Conservation (phyloP, 2,888 invertebrate species). For the Hirtodrosophila confusa region DNA sequence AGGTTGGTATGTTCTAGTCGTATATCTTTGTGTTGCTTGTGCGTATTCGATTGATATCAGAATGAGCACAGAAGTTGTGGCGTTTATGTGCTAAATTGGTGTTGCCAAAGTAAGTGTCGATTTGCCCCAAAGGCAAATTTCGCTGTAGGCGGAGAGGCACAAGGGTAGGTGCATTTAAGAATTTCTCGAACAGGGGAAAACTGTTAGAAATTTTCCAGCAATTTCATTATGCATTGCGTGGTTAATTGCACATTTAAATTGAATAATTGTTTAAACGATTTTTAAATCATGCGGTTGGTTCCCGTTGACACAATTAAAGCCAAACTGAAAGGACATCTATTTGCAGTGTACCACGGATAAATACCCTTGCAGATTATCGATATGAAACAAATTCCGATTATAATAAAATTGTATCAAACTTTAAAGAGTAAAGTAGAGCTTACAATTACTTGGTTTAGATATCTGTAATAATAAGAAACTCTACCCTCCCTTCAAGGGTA, state of each 20-base stretch:
- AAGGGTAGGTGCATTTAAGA: background rate
- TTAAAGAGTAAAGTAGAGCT: no score
- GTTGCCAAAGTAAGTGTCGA: slow-evolving; percentile 43
- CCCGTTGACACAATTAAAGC: slow-evolving; percentile 5
- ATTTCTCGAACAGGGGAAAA: background rate
- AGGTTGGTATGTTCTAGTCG: background rate
- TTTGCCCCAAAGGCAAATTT: slow-evolving; percentile 14
- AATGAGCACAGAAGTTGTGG: slow-evolving; percentile 37
- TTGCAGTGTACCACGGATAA: no score
- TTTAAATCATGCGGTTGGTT: slow-evolving; percentile 22
- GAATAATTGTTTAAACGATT: background rate
- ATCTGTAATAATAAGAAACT: no score
- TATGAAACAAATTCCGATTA: no score
- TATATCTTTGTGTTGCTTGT: background rate
- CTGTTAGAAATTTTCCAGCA: slow-evolving; percentile 9
- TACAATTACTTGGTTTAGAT: no score
- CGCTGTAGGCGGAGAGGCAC: background rate
- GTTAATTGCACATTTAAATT: background rate
- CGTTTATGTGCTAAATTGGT: slow-evolving; percentile 49
- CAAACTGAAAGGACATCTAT: background rate
- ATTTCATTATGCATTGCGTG: background rate
- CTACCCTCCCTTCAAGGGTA: no score
- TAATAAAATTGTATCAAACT: no score
- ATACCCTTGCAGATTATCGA: no score
- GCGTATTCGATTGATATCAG: slow-evolving; percentile 24